These are phyloP conservation scores for Scaeva pyrastri DNA, from an alignment of 2,888 invertebrate species.

Conservation along the genomic window DNA sequence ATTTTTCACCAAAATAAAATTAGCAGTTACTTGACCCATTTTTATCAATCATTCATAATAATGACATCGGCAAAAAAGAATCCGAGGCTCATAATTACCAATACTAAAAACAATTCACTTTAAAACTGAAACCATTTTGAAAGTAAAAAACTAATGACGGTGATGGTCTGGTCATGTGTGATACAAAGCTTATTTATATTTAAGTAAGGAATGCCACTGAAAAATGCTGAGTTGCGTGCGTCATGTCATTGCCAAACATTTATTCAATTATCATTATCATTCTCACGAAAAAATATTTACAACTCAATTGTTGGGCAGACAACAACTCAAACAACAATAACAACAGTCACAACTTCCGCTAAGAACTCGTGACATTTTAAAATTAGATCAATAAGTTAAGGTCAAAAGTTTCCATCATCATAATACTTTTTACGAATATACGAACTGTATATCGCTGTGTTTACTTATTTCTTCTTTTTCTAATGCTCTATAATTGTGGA, in stretches of 20 bases:
- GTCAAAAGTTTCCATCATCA: slow-evolving; percentile 73
- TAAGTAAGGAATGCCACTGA: not conserved
- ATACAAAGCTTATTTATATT: not conserved
- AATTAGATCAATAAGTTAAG: slow-evolving; percentile 76
- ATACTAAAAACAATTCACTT: no score
- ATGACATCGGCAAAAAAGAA: no score
- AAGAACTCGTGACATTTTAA: slow-evolving; percentile 67
- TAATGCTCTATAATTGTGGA: no score
- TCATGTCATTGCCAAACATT: slow-evolving; percentile 69
- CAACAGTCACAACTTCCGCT: slow-evolving; percentile 50
- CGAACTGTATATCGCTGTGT: slow-evolving; percentile 8
- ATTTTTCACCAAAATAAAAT: no score
- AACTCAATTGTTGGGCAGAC: slow-evolving; percentile 67
- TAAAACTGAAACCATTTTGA: no score
- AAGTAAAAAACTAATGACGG: no score
- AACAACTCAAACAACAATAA: not conserved
- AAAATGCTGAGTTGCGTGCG: slow-evolving; percentile 51
- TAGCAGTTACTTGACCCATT: no score
- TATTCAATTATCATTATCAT: slow-evolving; percentile 60
- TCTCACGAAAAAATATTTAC: slow-evolving; percentile 61
- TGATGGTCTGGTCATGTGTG: no score
- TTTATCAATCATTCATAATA: no score
- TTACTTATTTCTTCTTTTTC: not conserved
- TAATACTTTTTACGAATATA: not conserved
- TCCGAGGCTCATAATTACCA: no score